Evolutionary conservation across 1,140 invertebrate species (phyloP).

Genomic region (Drosophila erecta): DNA sequence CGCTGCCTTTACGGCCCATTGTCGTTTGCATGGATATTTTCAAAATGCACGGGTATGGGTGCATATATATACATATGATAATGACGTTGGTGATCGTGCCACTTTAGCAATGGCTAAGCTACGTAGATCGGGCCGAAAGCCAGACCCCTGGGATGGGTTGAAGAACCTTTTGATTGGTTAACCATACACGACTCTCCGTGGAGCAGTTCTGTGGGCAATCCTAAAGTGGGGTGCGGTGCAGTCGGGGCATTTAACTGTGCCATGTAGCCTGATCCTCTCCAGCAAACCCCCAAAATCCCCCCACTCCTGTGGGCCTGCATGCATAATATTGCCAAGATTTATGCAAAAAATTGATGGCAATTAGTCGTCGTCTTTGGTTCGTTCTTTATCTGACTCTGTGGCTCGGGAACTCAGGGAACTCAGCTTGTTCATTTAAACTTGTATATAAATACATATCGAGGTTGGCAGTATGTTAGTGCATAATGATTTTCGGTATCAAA

Average conservation of each 20-base stretch:
- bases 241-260: slow-evolving; percentile 67
- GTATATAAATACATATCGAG: slow-evolving; percentile 9
- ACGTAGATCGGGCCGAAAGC: slow-evolving; percentile 44
- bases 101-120: slow-evolving; percentile 79
- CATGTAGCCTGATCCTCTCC: slow-evolving; percentile 48
- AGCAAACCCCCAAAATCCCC: slow-evolving; percentile 1
- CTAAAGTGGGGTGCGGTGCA: slow-evolving; percentile 73
- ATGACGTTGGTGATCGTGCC: slow-evolving; percentile 82
- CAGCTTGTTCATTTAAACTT: slow-evolving; percentile 19
- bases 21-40: slow-evolving; percentile 38
- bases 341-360: slow-evolving; percentile 83
- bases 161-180: slow-evolving; percentile 82
- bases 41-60: slow-evolving; percentile 5
- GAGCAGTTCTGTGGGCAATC: slow-evolving; percentile 71
- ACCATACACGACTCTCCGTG: slow-evolving; percentile 49
- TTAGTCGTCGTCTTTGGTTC: slow-evolving; percentile 63
- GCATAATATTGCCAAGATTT: slow-evolving; percentile 80
- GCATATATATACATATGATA: slow-evolving; percentile 62
- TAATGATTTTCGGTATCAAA: slow-evolving; percentile 82
- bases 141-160: slow-evolving; percentile 56
- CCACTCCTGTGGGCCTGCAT: slow-evolving; percentile 41
- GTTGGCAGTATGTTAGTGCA: slow-evolving; percentile 48
- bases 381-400: slow-evolving; percentile 30
- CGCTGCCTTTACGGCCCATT: slow-evolving; percentile 51
- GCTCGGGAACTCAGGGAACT: slow-evolving; percentile 9